phyloP scores from a whole-genome alignment of 2,888 invertebrate genomes.

The Mactromeris polynyma region DNA sequence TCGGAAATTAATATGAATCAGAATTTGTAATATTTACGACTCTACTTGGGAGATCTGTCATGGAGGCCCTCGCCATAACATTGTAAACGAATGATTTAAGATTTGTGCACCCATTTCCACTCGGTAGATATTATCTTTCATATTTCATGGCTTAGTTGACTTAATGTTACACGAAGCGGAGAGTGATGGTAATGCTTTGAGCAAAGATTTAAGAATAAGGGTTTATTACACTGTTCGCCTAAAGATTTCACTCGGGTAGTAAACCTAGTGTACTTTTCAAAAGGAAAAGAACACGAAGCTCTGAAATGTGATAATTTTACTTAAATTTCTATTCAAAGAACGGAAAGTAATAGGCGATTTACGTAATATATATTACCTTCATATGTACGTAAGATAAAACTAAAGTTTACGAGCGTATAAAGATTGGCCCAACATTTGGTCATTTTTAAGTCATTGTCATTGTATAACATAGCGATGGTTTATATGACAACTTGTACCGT shows the following conservation, averaged over 20 bases:
- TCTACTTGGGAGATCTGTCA: conserved; percentile 37
- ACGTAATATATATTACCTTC: background rate
- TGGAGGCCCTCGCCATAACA: conserved; percentile 16
- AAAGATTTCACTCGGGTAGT: background rate
- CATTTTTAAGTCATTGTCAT: background rate
- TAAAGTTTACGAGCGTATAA: background rate
- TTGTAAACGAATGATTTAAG: conserved; percentile 51
- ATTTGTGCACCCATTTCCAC: conserved; percentile 33
- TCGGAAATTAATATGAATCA: conserved; percentile 26
- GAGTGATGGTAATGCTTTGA: background rate
- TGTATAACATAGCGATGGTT: background rate
- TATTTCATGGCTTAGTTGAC: conserved; percentile 47
- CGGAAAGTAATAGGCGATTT: background rate
- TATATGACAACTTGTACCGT: too few relatives aligned
- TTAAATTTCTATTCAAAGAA: background rate
- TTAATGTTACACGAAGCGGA: background rate
- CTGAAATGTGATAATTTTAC: background rate
- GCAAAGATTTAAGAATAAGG: background rate
- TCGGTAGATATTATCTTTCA: conserved; percentile 48
- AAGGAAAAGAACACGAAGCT: background rate
- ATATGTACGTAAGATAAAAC: background rate
- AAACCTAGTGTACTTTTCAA: background rate
- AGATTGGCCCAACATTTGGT: background rate
- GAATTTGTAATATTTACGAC: conserved; percentile 46
- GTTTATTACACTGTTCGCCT: background rate